These are phyloP conservation scores for Epinephelus coioides DNA, from an alignment of 2,797 vertebrate species.

Conservation along the genomic window DNA sequence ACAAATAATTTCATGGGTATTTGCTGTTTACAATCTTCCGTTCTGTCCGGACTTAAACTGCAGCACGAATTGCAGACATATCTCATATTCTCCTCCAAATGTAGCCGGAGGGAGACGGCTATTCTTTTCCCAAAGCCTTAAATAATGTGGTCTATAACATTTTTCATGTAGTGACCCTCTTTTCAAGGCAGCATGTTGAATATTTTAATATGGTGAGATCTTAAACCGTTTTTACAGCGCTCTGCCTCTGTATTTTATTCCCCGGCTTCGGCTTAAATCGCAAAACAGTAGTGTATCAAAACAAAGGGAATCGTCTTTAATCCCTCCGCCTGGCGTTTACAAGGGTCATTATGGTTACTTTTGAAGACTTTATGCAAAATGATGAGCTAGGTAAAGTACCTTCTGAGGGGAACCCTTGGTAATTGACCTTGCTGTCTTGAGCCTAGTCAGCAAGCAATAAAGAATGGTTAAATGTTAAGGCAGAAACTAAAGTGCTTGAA, in stretches of 20 bases:
- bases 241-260: constrained; percentile 55
- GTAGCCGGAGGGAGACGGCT: constrained; percentile 55
- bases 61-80: constrained; percentile 37
- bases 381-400: constrained; percentile 79
- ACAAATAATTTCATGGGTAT: constrained; percentile 69
- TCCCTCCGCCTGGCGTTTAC: constrained; percentile 68
- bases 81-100: constrained; percentile 52
- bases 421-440: constrained; percentile 88
- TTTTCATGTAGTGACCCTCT: constrained; percentile 73
- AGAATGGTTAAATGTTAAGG: constrained; percentile 87
- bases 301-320: constrained; percentile 71
- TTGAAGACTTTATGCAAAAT: constrained; percentile 75
- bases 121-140: constrained; percentile 63
- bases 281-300: constrained; percentile 70
- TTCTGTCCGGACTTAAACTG: constrained; percentile 49
- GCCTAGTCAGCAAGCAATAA: constrained; percentile 88
- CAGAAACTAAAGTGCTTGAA: constrained; percentile 85
- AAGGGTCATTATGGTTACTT: constrained; percentile 73
- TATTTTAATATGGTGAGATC: constrained; percentile 70
- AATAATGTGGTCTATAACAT: constrained; percentile 70
- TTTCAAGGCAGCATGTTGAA: constrained; percentile 61
- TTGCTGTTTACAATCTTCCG: constrained; percentile 70
- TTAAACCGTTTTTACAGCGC: constrained; percentile 62
- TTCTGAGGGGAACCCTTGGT: constrained; percentile 75
- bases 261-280: constrained; percentile 41